A percentile compares a stretch with the other conserved stretches of the same genome.
phyloP scores from a whole-genome alignment of 2,888 invertebrate genomes.

The Nymphalis c-album region DNA sequence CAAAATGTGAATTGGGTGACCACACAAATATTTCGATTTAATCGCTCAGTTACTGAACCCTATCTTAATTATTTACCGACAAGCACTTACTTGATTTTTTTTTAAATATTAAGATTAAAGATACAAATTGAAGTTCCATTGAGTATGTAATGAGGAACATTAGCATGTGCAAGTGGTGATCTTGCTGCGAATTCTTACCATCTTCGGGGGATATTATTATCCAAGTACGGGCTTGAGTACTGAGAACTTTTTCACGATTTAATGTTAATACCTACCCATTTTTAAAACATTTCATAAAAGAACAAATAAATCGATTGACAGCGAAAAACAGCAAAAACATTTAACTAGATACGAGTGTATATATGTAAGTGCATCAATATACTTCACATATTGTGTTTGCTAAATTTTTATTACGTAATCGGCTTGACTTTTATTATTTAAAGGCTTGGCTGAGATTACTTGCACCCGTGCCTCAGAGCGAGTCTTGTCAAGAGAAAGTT shows the following conservation, averaged over 20 bases:
- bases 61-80: not conserved
- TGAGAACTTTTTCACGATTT: constrained; percentile 25
- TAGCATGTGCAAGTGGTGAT: constrained; percentile 54
- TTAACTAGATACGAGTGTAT: not conserved
- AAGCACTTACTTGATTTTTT: not conserved
- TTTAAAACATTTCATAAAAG: constrained; percentile 6
- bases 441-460: constrained; percentile 40
- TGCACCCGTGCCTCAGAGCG: constrained; percentile 56
- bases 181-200: constrained; percentile 50
- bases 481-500: constrained; percentile 64
- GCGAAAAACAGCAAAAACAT: not conserved
- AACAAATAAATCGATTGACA: not conserved
- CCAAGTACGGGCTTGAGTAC: constrained; percentile 55
- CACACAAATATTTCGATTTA: too few species aligned
- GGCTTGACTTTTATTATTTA: constrained; percentile 25
- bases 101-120: constrained; percentile 22
- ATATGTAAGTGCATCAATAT: not conserved
- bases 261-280: constrained; percentile 4
- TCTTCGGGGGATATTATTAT: constrained; percentile 62
- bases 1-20: too few species aligned
- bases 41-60: too few species aligned
- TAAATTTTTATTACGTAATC: not conserved
- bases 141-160: constrained; percentile 61
- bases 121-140: constrained; percentile 59
- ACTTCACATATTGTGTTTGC: not conserved